Evolutionary conservation across 35 echinoderm and acorn worm species (phyloP), one percentile per base, ranked within the genome.

Genomic region (Heliocidaris tuberculata): DNA sequence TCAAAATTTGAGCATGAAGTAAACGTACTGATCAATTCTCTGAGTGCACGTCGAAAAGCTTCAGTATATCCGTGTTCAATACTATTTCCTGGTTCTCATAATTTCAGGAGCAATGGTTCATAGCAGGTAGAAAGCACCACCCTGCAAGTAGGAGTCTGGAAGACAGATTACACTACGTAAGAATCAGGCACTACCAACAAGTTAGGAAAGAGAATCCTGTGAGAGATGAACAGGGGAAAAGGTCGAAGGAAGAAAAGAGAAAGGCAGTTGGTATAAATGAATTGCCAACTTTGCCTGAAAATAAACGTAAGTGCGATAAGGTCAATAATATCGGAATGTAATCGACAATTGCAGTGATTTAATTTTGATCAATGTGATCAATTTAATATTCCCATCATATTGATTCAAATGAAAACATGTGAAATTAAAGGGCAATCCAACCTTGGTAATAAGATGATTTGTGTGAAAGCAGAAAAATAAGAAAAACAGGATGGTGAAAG

Each of bases 91-190:
- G 52, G 85, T n/a, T 86, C 85, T 86, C 85, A 86, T 86, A 86
- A 86, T 86, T 86, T 86, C 85, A 86, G 85, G 85, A 86, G 85
- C 85, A 86, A 86, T 86, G 85, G 85, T 86, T 86, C 85, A 86
- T 86, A 86, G 85, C 85, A 86, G 85, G 85, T 7, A 86, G 85
- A 86, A 86, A 86, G 85, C 85, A 86, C 85, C 85, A 86, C 31
- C 85, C 85, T 86, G 85, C 85, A 86, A 86, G 31, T 86, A 16
- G 85, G 85, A 30, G 85, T 86, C 85, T 86, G 31, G 85, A 86
- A 86, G 85, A 86, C 85, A 86, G 85, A 86, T 16, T 86, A 86
- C 85, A 16, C 85, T 86, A 86, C 85, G 85, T 86, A 86, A 86
- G 85, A n/a, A 86, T 86, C 5, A 86, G 85, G 85, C 85, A 86